Percentiles rank a stretch among this genome's conserved stretches.
Conservation (phyloP, 2,888 invertebrate genomes). For the Stenoptilia bipunctidactyla region DNA sequence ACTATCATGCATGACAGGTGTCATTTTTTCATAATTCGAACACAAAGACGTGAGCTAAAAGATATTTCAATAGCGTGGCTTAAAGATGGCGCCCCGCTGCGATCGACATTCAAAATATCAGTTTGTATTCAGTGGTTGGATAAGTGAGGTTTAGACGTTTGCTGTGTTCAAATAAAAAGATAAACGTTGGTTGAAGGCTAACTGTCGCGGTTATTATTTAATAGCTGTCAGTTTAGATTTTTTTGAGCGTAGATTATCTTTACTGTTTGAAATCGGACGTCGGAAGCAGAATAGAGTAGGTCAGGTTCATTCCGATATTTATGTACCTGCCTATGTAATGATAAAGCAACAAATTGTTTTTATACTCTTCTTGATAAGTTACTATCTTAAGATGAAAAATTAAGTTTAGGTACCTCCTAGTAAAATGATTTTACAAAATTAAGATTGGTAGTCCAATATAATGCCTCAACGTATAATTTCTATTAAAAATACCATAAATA, state of each 20-base stretch:
- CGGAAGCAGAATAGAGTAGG: conserved; percentile 1
- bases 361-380: too few species aligned
- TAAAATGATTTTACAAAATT: too few species aligned
- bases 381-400: too few species aligned
- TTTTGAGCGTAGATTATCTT: not conserved
- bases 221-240: not conserved
- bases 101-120: conserved; percentile 12
- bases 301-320: too few species aligned
- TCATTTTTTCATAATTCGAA: conserved; percentile 36
- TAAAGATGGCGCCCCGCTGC: conserved; percentile 38
- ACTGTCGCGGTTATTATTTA: not conserved
- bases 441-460: too few species aligned
- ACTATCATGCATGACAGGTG: conserved; percentile 44
- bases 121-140: not conserved
- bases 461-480: too few species aligned
- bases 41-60: conserved; percentile 37
- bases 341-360: too few species aligned
- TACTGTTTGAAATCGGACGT: not conserved
- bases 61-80: conserved; percentile 46
- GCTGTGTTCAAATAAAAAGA: not conserved
- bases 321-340: too few species aligned
- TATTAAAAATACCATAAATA: too few species aligned
- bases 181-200: not conserved
- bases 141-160: conserved; percentile 1
- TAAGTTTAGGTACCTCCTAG: too few species aligned